Conservation (phyloP, 92 coral and sea anemone genomes). For the Zoanthus solanderi region DNA sequence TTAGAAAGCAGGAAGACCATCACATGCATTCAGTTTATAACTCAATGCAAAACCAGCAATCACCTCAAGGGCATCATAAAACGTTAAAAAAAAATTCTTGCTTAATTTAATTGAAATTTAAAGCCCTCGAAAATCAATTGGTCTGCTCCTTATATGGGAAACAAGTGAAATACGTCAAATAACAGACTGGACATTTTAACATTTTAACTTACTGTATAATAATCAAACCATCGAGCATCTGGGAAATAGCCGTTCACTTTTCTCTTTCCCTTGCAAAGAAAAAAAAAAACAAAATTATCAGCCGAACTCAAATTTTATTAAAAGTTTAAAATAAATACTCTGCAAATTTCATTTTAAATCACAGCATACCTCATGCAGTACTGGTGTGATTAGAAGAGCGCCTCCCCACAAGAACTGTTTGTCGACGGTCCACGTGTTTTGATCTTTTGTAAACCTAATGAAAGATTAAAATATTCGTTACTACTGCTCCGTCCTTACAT, state of each 20-base stretch:
- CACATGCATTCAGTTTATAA: too few relatives aligned
- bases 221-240: conserved; percentile 90
- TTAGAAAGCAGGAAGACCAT: too few relatives aligned
- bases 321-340: not conserved
- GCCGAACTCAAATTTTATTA: not conserved
- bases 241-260: conserved; percentile 84
- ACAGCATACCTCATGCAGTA: conserved; percentile 79
- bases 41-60: too few relatives aligned
- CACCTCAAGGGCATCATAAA: too few relatives aligned
- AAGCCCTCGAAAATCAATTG: too few relatives aligned
- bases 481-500: not conserved
- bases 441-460: conserved; percentile 80
- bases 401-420: conserved; percentile 95
- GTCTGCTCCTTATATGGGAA: too few relatives aligned
- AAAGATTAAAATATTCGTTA: not conserved
- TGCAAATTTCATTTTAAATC: not conserved
- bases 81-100: too few relatives aligned
- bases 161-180: too few relatives aligned
- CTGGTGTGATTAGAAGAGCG: conserved; percentile 85
- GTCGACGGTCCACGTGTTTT: conserved; percentile 86
- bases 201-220: conserved; percentile 83
- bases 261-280: conserved; percentile 59
- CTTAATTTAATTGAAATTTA: too few relatives aligned
- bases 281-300: not conserved
- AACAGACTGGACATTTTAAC: not conserved